Conservation (phyloP, 2,888 invertebrate species). For the Aspidapion aeneum region DNA sequence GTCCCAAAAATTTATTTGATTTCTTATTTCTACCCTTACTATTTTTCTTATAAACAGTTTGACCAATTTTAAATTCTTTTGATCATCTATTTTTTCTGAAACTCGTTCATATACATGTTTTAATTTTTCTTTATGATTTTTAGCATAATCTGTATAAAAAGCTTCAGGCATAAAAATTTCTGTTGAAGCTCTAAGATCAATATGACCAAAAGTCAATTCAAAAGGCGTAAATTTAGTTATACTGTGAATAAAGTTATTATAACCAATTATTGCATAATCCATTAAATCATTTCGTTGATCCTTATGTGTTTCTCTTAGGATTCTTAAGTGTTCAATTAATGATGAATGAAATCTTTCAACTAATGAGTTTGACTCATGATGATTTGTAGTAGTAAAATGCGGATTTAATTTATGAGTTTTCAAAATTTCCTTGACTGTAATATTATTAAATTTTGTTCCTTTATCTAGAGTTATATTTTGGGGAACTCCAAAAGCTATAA, state of each 20-base stretch:
- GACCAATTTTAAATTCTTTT: constrained; percentile 9
- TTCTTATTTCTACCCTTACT: constrained; percentile 10
- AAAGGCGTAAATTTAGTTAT: neutral
- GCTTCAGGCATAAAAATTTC: constrained; percentile 12
- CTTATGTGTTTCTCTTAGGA: neutral
- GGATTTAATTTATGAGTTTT: constrained; percentile 1
- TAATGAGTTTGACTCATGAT: too few relatives aligned
- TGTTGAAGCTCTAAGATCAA: constrained; percentile 9
- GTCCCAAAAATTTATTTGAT: constrained; percentile 14
- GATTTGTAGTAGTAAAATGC: constrained; percentile 7
- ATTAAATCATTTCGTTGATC: too few relatives aligned
- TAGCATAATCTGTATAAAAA: constrained; percentile 17
- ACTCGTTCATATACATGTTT: constrained; percentile 10
- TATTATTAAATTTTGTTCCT: neutral
- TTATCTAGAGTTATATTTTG: too few relatives aligned
- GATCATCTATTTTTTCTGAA: neutral
- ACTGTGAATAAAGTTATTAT: neutral
- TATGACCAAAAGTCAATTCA: constrained; percentile 7
- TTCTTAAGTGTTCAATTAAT: constrained; percentile 7
- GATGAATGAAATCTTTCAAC: constrained; percentile 10
- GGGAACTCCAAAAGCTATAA: too few relatives aligned
- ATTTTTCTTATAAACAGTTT: constrained; percentile 13
- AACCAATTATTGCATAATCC: too few relatives aligned
- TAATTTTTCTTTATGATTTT: constrained; percentile 15
- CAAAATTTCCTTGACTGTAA: too few relatives aligned